Conservation (phyloP, 2,888 invertebrate genomes). For the Philereme transversata region DNA sequence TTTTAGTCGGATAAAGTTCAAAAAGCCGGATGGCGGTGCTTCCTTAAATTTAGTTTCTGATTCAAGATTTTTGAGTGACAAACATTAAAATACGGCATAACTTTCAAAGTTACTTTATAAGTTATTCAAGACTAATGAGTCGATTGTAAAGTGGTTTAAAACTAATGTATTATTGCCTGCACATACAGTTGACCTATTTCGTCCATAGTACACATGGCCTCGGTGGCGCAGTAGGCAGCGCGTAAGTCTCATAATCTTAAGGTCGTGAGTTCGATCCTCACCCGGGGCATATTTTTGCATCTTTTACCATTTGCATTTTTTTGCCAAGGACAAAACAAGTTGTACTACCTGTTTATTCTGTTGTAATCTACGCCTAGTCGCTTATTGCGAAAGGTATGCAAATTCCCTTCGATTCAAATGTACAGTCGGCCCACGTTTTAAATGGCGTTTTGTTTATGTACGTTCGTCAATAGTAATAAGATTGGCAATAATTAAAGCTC, state of each 20-base stretch:
- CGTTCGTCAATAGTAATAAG: slow-evolving; percentile 57
- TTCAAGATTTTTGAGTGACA: no score
- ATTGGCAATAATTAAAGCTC: slow-evolving; percentile 49
- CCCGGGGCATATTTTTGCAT: slow-evolving; percentile 87
- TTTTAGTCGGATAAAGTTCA: no score
- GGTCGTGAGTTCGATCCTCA: slow-evolving; percentile 98
- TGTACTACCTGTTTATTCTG: slow-evolving; percentile 43
- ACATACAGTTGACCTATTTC: slow-evolving; percentile 41
- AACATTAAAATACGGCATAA: no score
- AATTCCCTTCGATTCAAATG: slow-evolving; percentile 55
- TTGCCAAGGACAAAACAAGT: slow-evolving; percentile 31
- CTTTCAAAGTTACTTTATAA: no score
- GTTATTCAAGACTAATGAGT: no score
- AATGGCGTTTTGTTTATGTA: slow-evolving; percentile 53
- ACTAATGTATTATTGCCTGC: no score
- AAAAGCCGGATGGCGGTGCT: no score
- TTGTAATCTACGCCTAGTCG: slow-evolving; percentile 33
- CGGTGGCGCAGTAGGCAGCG: slow-evolving; percentile 95
- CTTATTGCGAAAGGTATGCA: slow-evolving; percentile 57
- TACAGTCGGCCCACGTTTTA: slow-evolving; percentile 59
- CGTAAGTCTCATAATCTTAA: slow-evolving; percentile 96
- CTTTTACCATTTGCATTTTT: slow-evolving; percentile 36
- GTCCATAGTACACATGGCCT: slow-evolving; percentile 67
- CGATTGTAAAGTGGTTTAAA: no score
- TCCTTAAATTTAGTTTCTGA: no score